These are phyloP conservation scores for Lophotriccus pileatus DNA, from an alignment of 2,797 vertebrate species.

Conservation along the genomic window DNA sequence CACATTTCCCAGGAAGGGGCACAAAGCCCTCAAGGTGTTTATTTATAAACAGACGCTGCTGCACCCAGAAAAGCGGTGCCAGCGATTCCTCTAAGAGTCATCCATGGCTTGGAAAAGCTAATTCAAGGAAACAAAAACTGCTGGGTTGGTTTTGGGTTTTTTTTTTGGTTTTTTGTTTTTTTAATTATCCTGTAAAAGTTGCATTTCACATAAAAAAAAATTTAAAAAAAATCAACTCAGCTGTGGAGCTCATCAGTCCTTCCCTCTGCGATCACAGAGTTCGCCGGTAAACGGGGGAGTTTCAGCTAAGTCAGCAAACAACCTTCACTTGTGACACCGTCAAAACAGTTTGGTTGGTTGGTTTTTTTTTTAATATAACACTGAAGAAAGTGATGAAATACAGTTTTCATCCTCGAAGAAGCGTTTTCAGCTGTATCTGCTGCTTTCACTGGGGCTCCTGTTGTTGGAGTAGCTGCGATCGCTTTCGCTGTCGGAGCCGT, in stretches of 20 bases:
- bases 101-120: constrained; percentile 56
- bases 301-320: not conserved
- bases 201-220: constrained; percentile 38
- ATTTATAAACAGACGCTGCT: constrained; percentile 17
- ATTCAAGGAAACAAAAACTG: constrained; percentile 57
- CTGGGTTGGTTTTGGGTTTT: not conserved
- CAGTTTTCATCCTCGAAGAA: not conserved
- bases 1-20: not conserved
- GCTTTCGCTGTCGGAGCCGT: constrained; percentile 86
- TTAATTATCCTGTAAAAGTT: constrained; percentile 30
- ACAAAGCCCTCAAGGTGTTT: constrained; percentile 31
- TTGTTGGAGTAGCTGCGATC: constrained; percentile 87
- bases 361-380: not conserved
- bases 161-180: not conserved
- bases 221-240: not conserved
- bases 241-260: constrained; percentile 16
- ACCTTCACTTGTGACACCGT: constrained; percentile 10
- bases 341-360: not conserved
- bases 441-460: constrained; percentile 89
- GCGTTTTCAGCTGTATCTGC: constrained; percentile 82
- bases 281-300: not conserved
- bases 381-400: not conserved
- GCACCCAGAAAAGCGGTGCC: constrained; percentile 18
- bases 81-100: constrained; percentile 6
- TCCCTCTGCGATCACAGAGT: not conserved